These are phyloP conservation scores for Erythrocercus mccallii DNA, from an alignment of 2,113 vertebrate genomes.

Conservation along the genomic window DNA sequence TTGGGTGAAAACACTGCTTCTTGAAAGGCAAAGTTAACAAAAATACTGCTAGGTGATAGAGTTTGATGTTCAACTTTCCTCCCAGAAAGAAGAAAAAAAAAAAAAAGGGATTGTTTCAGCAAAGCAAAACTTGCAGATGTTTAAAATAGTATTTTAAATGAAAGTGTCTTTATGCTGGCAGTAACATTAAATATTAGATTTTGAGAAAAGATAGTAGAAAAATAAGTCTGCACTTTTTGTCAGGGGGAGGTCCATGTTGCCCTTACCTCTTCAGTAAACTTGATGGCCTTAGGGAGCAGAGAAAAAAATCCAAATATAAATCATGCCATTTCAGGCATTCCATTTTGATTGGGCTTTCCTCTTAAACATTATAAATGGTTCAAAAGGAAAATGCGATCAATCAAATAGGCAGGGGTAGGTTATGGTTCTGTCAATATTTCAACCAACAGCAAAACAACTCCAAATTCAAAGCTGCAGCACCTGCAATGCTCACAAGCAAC, in stretches of 20 bases:
- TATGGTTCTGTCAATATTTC: background rate
- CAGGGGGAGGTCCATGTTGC: background rate
- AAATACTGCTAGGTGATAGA: background rate
- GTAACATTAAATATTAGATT: background rate
- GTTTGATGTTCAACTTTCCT: background rate
- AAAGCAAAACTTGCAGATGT: background rate
- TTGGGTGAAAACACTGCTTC: background rate
- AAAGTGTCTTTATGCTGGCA: background rate
- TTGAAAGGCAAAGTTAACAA: background rate
- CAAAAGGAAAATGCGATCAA: background rate
- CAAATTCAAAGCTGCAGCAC: background rate
- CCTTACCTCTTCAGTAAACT: background rate
- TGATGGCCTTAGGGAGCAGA: background rate
- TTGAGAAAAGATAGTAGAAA: background rate
- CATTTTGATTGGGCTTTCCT: background rate
- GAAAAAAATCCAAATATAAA: background rate
- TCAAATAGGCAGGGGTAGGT: background rate
- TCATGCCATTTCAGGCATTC: accelerated
- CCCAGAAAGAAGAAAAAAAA: background rate
- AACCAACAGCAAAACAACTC: background rate
- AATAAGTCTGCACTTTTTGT: background rate
- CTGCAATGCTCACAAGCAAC: background rate
- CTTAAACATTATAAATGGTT: background rate
- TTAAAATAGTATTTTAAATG: background rate
- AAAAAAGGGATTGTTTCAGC: background rate